A percentile compares a stretch with the other conserved stretches of the same genome.
Evolutionary conservation across 2,113 vertebrate species (phyloP).

Genomic region (Vulpes ferrilata): DNA sequence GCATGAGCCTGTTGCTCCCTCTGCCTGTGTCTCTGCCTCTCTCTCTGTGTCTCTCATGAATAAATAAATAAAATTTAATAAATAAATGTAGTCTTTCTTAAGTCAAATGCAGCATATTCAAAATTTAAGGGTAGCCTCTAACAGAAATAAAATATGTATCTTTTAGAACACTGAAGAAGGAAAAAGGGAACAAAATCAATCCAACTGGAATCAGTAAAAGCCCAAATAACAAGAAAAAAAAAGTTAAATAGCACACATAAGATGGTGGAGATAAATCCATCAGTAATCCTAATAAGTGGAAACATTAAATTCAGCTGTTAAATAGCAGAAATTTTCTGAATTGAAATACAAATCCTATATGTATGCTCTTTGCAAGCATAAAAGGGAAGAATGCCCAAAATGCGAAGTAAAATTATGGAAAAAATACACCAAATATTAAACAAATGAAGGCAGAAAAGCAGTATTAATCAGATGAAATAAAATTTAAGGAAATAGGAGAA

Average conservation of each 20-base stretch:
- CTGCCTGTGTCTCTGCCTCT: too few relatives aligned
- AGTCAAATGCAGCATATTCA: neutral
- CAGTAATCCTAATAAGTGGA: neutral
- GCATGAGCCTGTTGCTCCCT: too few relatives aligned
- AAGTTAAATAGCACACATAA: neutral
- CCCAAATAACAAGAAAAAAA: neutral
- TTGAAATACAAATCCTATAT: neutral
- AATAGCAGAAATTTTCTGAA: neutral
- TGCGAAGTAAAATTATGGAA: conserved; percentile 1
- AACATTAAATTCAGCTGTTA: neutral
- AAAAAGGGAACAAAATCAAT: neutral
- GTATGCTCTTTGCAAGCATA: neutral
- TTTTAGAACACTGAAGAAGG: neutral
- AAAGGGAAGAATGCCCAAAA: neutral
- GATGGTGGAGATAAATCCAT: neutral
- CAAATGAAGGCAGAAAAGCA: neutral
- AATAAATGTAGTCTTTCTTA: neutral
- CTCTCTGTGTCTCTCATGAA: too few relatives aligned
- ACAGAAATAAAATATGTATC: conserved; percentile 5
- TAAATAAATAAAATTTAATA: neutral
- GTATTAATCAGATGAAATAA: neutral
- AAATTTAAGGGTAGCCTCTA: conserved; percentile 22
- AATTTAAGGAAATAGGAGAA: neutral
- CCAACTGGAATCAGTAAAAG: neutral
- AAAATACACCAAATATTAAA: conserved; percentile 11